Evolutionary conservation across 2,797 vertebrate genomes (phyloP), one percentile per base, ranked within the genome.

Genomic region (Argyrosomus regius): DNA sequence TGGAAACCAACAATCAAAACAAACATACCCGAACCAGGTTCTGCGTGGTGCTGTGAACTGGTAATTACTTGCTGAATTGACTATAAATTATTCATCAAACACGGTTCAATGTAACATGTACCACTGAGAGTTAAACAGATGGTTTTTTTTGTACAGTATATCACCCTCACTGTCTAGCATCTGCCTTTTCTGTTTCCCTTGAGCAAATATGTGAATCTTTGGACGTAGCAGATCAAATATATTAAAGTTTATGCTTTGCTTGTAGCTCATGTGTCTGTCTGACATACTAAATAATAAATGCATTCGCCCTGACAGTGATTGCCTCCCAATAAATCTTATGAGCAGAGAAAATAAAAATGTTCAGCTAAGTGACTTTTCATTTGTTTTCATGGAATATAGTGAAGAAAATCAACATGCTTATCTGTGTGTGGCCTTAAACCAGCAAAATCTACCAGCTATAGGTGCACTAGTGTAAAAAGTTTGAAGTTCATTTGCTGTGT

Each of bases 11-110:
- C 81, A 69, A n/a, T 61, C 65, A 50, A 65, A 91, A 65, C 14
- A 95, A 90, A 87, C 87, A 85, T 5, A 73, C 88, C 64, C 87
- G 62, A 71, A 96, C 91, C 28, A 94, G 87, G 83, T 93, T 96
- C 81, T 96, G 94, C 88, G 87, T 80, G 79, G 66, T 94, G 78
- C 50, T 94, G 72, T 95, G 90, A 93, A 50, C 28, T 58, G 64
- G 50, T 63, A 69, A 76, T 35, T 24, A 61, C 0, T 24, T 22
- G 11, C 16, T 35, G 6, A 59, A 48, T 53, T 69, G 61, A 41
- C 39, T 48, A 26, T 75, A 56, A 72, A 83, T 64, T n/a, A 72
- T 73, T 81, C 10, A 80, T 80, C 50, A 54, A 17, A 24, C n/a
- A 59, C 20, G 31, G 20, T 64, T 28, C 52, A 62, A n/a, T 16